phyloP scores from a whole-genome alignment of 2,113 vertebrate species.

The Halcyon senegalensis region DNA sequence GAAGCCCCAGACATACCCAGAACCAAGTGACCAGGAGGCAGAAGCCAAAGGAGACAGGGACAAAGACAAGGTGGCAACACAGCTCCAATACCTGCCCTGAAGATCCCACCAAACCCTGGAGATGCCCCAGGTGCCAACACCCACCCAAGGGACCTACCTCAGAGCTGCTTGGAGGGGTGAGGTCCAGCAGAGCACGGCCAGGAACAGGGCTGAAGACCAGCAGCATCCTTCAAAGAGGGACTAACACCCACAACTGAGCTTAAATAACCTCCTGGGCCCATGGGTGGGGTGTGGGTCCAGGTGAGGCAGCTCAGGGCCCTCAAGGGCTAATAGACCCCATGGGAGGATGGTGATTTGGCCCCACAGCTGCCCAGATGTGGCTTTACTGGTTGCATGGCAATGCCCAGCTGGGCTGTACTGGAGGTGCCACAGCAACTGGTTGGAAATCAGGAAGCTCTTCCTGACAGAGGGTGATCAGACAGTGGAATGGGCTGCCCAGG shows the following conservation, averaged over 20 bases:
- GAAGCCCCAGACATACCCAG: background rate
- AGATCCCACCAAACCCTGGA: background rate
- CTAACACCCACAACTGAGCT: background rate
- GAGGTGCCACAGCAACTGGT: background rate
- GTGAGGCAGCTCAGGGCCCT: background rate
- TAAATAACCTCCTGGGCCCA: background rate
- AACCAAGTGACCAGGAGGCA: background rate
- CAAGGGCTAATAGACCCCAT: background rate
- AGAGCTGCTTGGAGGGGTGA: background rate
- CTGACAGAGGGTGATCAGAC: too few species aligned
- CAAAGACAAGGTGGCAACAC: background rate
- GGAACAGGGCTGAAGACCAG: fast-evolving
- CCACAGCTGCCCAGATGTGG: background rate
- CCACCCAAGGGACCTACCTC: background rate
- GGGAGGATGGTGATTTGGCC: background rate
- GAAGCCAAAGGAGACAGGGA: background rate
- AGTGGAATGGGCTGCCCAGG: too few species aligned
- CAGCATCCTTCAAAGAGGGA: background rate
- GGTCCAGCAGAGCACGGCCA: fast-evolving
- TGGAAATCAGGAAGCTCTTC: too few species aligned
- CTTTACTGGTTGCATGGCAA: background rate
- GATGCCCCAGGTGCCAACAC: background rate
- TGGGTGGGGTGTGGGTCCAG: background rate
- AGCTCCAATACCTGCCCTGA: background rate
- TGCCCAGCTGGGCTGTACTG: background rate